Evolutionary conservation across 2,113 vertebrate species (phyloP).

Genomic region (Centropus bengalensis): DNA sequence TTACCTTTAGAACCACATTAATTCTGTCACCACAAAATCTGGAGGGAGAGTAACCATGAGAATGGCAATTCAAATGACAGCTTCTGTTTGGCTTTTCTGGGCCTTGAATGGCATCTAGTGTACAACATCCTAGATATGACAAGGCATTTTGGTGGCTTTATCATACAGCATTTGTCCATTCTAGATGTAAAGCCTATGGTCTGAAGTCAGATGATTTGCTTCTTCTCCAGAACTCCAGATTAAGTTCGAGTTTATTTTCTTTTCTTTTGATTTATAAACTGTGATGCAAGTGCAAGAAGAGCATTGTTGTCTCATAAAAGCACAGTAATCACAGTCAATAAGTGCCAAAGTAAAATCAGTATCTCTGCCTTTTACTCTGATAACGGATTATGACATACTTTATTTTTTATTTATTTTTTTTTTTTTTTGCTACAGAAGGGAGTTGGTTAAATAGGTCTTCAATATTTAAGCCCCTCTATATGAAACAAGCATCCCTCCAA

Average conservation of each 20-base stretch:
- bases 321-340: not conserved
- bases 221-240: not conserved
- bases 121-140: not conserved
- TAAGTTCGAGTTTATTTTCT: not conserved
- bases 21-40: constrained; percentile 47
- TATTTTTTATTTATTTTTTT: not conserved
- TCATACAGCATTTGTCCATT: not conserved
- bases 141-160: not conserved
- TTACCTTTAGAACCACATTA: constrained; percentile 68
- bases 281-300: not conserved
- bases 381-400: not conserved
- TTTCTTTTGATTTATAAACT: not conserved
- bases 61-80: not conserved
- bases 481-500: not conserved
- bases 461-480: not conserved
- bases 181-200: not conserved
- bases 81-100: not conserved
- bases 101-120: not conserved
- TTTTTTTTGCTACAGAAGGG: not conserved
- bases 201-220: not conserved
- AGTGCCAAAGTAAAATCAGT: not conserved
- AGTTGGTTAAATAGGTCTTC: not conserved
- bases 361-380: not conserved
- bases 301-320: not conserved
- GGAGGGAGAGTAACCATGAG: not conserved